Percentiles rank a stretch among this genome's conserved stretches.
Conservation (phyloP, 2,888 invertebrate genomes). For the Drosophila tripunctata region DNA sequence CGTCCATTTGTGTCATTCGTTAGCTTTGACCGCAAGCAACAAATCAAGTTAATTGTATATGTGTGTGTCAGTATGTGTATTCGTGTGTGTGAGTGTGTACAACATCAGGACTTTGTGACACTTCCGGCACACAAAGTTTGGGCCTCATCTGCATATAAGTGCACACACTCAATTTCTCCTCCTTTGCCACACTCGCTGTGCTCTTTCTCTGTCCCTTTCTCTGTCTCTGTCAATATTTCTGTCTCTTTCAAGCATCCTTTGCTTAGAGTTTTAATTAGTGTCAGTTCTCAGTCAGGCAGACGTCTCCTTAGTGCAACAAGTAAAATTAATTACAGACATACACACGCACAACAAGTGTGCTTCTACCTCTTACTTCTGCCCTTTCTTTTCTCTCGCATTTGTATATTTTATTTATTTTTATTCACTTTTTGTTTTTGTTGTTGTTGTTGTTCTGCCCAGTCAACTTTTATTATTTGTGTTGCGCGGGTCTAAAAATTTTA, state of each 20-base stretch:
- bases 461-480: slow-evolving; percentile 45
- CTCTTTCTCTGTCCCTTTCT: too few species aligned
- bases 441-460: slow-evolving; percentile 32
- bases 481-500: slow-evolving; percentile 55
- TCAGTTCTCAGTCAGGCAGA: slow-evolving; percentile 52
- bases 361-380: background rate
- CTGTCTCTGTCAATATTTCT: background rate
- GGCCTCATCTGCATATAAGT: slow-evolving; percentile 36
- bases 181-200: background rate
- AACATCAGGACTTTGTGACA: slow-evolving; percentile 60
- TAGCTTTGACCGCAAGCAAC: slow-evolving; percentile 65
- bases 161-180: background rate
- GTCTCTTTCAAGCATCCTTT: slow-evolving; percentile 52
- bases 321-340: slow-evolving; percentile 65
- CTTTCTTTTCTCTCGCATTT: background rate
- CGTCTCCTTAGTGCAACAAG: slow-evolving; percentile 53
- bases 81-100: slow-evolving; percentile 48
- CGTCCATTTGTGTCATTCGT: slow-evolving; percentile 45
- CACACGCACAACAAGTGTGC: slow-evolving; percentile 24
- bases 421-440: slow-evolving; percentile 26
- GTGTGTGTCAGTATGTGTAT: slow-evolving; percentile 45
- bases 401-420: slow-evolving; percentile 16
- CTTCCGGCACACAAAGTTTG: slow-evolving; percentile 52
- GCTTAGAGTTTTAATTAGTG: slow-evolving; percentile 69
- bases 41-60: slow-evolving; percentile 68